Evolutionary conservation across 2,797 vertebrate species (phyloP).

Genomic region (Steatocranus sp.): DNA sequence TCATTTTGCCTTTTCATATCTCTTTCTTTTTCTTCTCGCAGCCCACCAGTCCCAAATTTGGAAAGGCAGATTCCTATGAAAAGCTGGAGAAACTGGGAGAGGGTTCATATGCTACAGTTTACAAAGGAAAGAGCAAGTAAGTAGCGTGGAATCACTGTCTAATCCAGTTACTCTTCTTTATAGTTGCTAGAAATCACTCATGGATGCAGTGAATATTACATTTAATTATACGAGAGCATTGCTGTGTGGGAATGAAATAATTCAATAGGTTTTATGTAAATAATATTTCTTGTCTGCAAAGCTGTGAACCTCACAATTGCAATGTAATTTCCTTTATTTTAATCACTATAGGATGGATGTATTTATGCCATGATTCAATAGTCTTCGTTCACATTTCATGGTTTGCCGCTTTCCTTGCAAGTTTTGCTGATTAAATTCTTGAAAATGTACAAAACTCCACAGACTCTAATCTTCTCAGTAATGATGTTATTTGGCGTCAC

Average conservation of each 20-base stretch:
- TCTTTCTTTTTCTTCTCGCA: constrained; percentile 41
- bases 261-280: background rate
- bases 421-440: constrained; percentile 36
- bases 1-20: background rate
- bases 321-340: background rate
- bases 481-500: constrained; percentile 29
- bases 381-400: background rate
- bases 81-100: constrained; percentile 97
- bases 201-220: constrained; percentile 9
- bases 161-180: background rate
- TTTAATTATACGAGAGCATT: constrained; percentile 1
- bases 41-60: constrained; percentile 98
- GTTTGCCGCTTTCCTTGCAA: background rate
- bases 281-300: background rate
- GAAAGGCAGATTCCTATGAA: constrained; percentile 96
- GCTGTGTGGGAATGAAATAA: background rate
- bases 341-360: background rate
- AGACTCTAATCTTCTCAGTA: constrained; percentile 29
- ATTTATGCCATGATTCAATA: background rate
- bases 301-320: background rate
- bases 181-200: background rate
- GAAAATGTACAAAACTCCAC: constrained; percentile 12
- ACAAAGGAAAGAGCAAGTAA: constrained; percentile 99
- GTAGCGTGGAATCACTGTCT: constrained; percentile 43
- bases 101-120: constrained; percentile 96